These are phyloP conservation scores for Ovibos moschatus DNA, from an alignment of 2,113 vertebrate genomes.

Conservation along the genomic window DNA sequence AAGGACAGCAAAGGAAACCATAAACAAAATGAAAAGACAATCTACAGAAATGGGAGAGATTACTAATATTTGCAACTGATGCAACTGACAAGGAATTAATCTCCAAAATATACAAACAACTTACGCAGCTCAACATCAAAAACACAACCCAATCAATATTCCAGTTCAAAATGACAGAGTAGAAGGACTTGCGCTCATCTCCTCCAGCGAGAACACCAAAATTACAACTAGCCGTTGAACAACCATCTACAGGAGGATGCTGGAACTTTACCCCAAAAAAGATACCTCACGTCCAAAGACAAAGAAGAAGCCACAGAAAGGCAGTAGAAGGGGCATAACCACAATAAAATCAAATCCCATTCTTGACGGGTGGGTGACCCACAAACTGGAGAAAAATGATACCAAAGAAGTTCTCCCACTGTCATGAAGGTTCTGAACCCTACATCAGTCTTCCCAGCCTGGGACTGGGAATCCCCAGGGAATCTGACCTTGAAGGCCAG, in stretches of 20 bases:
- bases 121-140: neutral
- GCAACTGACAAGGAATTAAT: neutral
- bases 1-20: neutral
- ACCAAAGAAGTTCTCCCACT: neutral
- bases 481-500: neutral
- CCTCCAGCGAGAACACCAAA: neutral
- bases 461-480: neutral
- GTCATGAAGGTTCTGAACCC: neutral
- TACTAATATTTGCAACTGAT: neutral
- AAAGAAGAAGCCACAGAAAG: neutral
- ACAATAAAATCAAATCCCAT: neutral
- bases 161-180: neutral
- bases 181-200: neutral
- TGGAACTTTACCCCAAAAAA: neutral
- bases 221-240: neutral
- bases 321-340: neutral
- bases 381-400: neutral
- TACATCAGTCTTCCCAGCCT: neutral
- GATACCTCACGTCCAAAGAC: accelerated
- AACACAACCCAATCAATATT: neutral
- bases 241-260: neutral
- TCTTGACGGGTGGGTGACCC: neutral
- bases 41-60: neutral
- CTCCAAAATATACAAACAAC: neutral
- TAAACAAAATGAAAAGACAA: neutral